Evolutionary conservation across 2,888 invertebrate genomes (phyloP).

Genomic region (Cephus sareptanus): DNA sequence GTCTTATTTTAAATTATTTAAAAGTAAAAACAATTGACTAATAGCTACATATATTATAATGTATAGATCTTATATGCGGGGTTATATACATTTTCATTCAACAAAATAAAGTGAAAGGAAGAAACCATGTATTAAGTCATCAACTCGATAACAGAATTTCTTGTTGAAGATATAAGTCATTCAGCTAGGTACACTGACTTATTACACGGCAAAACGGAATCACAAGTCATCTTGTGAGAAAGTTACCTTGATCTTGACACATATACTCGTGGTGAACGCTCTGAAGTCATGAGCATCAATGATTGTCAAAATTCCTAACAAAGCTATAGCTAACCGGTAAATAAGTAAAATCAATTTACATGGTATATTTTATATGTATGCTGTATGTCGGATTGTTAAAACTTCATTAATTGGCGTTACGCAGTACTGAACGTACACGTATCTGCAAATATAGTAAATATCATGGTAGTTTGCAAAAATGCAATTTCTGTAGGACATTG

Average conservation of each 20-base stretch:
- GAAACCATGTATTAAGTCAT: not conserved
- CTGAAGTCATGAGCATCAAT: not conserved
- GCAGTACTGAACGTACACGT: not conserved
- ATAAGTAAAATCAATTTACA: not conserved
- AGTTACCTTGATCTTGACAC: slow-evolving; percentile 2
- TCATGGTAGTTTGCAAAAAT: not conserved
- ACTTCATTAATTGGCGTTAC: not conserved
- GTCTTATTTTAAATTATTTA: not conserved
- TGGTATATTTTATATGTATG: not conserved
- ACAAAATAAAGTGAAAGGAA: not conserved
- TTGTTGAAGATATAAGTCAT: not conserved
- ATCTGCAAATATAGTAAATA: not conserved
- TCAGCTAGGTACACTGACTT: not conserved
- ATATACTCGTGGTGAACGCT: not conserved
- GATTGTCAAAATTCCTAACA: not conserved
- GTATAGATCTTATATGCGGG: not conserved
- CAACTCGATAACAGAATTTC: not conserved
- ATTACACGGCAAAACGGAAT: not conserved
- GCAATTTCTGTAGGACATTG: not conserved
- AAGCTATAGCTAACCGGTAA: too few species aligned
- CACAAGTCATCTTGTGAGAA: not conserved
- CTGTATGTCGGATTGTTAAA: not conserved
- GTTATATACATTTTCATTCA: not conserved
- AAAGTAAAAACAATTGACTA: not conserved
- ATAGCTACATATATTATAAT: not conserved